Evolutionary conservation across 2,113 vertebrate species (phyloP).

Genomic region (Carollia perspicillata): DNA sequence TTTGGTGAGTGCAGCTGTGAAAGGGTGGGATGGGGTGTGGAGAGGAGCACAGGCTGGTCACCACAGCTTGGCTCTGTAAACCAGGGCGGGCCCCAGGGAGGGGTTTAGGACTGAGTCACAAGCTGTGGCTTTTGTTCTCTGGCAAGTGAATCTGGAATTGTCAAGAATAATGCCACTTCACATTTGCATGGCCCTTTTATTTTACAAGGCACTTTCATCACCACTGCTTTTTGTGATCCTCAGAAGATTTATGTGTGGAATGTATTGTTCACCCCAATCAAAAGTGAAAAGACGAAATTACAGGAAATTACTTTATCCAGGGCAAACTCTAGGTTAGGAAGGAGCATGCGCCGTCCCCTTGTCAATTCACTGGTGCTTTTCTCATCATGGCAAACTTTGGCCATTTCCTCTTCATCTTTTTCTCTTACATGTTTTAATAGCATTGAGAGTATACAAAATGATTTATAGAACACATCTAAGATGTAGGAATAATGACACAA

Average conservation of each 20-base stretch:
- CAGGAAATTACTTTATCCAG: background rate
- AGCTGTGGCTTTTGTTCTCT: background rate
- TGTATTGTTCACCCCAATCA: background rate
- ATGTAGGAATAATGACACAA: background rate
- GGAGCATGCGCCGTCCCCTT: background rate
- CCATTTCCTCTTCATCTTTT: background rate
- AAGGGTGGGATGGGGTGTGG: background rate
- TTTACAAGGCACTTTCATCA: background rate
- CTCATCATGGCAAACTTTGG: background rate
- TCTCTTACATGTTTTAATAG: background rate
- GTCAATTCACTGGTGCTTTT: background rate
- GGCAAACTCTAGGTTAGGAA: background rate
- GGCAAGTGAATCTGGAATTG: background rate
- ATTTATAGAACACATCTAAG: background rate
- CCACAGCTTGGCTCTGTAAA: background rate
- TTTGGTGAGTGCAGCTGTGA: background rate
- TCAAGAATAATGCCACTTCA: background rate
- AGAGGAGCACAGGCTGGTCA: background rate
- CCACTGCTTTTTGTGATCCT: background rate
- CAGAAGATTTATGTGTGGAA: background rate
- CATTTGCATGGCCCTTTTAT: background rate
- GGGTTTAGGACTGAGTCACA: background rate
- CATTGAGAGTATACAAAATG: background rate
- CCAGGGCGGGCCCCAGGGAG: background rate
- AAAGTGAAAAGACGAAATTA: background rate